phyloP scores from a whole-genome alignment of 1,140 invertebrate species.

The Pogonognathellus flavescens region DNA sequence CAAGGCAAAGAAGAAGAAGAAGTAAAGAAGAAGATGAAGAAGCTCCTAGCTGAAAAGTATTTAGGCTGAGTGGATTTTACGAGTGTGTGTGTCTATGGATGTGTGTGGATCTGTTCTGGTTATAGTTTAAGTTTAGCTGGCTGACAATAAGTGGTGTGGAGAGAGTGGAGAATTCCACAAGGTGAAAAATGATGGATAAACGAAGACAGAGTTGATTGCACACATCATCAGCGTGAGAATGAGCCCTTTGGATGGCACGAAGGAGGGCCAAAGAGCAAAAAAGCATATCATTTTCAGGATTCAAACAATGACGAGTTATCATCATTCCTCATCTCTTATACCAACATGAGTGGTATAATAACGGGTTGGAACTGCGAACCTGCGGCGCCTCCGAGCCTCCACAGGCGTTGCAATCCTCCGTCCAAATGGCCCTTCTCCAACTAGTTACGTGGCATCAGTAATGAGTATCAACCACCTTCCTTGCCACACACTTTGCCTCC shows the following conservation, averaged over 20 bases:
- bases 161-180: conserved; percentile 26
- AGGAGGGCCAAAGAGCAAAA: conserved; percentile 54
- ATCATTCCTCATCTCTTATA: conserved; percentile 64
- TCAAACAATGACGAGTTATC: conserved; percentile 64
- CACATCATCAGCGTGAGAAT: conserved; percentile 64
- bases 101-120: conserved; percentile 10
- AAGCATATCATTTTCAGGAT: conserved; percentile 60
- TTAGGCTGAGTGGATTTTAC: not conserved
- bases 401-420: conserved; percentile 61
- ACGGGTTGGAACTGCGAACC: conserved; percentile 64
- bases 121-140: not conserved
- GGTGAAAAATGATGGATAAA: conserved; percentile 64
- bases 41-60: not conserved
- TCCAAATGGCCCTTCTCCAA: conserved; percentile 62
- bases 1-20: not conserved
- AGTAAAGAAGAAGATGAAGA: not conserved
- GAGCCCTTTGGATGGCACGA: conserved; percentile 59
- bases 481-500: conserved; percentile 65
- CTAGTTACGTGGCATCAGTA: conserved; percentile 63
- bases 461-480: conserved; percentile 61
- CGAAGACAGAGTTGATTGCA: conserved; percentile 64
- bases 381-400: conserved; percentile 59
- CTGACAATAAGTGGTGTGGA: conserved; percentile 8
- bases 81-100: not conserved
- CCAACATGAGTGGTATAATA: conserved; percentile 62